Conservation (phyloP, 2,888 invertebrate species). For the Dolomedes plantarius region DNA sequence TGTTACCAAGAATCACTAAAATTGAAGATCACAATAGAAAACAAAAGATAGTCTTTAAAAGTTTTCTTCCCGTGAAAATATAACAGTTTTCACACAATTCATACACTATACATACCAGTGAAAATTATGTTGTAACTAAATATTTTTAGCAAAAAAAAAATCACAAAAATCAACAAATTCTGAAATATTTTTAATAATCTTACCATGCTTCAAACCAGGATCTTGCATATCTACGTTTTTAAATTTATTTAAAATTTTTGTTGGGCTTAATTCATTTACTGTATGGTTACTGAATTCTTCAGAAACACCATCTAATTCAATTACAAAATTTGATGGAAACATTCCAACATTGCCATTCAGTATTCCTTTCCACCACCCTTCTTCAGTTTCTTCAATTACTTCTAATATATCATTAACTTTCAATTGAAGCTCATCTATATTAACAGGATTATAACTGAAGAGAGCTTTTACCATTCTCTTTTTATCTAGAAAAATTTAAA, state of each 20-base stretch:
- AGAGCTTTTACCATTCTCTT: conserved; percentile 86
- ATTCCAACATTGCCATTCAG: conserved; percentile 87
- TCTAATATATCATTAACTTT: conserved; percentile 92
- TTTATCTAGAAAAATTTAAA: conserved; percentile 73
- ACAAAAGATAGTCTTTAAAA: too few relatives aligned
- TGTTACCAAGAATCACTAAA: too few relatives aligned
- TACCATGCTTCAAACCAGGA: conserved; percentile 36
- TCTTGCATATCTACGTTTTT: conserved; percentile 45
- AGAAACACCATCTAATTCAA: conserved; percentile 74
- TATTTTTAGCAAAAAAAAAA: too few relatives aligned
- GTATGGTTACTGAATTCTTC: conserved; percentile 54
- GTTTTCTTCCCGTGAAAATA: too few relatives aligned
- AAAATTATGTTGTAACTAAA: too few relatives aligned
- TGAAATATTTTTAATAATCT: too few relatives aligned
- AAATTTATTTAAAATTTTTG: conserved; percentile 28
- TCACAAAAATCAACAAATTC: too few relatives aligned
- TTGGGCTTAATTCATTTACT: conserved; percentile 48
- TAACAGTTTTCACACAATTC: too few relatives aligned
- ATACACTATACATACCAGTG: too few relatives aligned
- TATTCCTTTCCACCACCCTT: conserved; percentile 96
- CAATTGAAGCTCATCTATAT: conserved; percentile 93
- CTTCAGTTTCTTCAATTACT: conserved; percentile 92
- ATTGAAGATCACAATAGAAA: too few relatives aligned
- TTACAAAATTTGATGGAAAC: conserved; percentile 95
- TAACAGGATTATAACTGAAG: conserved; percentile 93